Evolutionary conservation across 2,113 vertebrate genomes (phyloP).

Genomic region (Oncorhynchus gorbuscha): DNA sequence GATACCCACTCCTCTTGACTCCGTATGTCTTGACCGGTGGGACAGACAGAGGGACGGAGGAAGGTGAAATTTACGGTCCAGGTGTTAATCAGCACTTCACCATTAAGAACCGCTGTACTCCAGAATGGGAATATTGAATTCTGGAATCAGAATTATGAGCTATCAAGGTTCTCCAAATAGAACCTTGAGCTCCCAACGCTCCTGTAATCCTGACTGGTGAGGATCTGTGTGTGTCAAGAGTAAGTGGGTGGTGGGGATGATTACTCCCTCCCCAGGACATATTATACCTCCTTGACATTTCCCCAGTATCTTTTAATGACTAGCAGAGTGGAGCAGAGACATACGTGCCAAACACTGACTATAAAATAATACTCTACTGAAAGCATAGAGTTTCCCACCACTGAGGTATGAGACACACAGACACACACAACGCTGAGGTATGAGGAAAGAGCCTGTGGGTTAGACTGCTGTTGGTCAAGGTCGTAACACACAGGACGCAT

Average conservation of each 20-base stretch:
- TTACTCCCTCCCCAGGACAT: slow-evolving; percentile 60
- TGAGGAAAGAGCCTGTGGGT: neutral
- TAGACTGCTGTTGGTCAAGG: slow-evolving; percentile 40
- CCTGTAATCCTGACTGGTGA: neutral
- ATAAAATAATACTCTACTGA: slow-evolving; percentile 63
- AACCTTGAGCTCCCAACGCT: neutral
- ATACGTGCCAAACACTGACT: slow-evolving; percentile 62
- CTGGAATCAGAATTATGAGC: no score
- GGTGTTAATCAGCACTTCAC: slow-evolving; percentile 33
- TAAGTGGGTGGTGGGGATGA: slow-evolving; percentile 67
- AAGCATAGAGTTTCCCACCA: slow-evolving; percentile 52
- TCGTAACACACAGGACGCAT: slow-evolving; percentile 1
- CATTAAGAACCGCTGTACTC: slow-evolving; percentile 14
- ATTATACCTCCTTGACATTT: slow-evolving; percentile 64
- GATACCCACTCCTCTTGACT: neutral
- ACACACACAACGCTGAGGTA: slow-evolving; percentile 30
- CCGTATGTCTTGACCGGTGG: neutral
- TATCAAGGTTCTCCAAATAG: neutral
- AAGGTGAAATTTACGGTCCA: slow-evolving; percentile 22
- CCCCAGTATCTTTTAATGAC: slow-evolving; percentile 68
- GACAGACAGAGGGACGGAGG: neutral
- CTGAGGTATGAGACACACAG: slow-evolving; percentile 39
- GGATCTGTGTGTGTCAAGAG: slow-evolving; percentile 53
- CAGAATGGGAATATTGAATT: neutral
- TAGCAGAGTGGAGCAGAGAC: slow-evolving; percentile 55